Evolutionary conservation across 2,797 vertebrate genomes (phyloP).

Genomic region (Darevskia mixta): DNA sequence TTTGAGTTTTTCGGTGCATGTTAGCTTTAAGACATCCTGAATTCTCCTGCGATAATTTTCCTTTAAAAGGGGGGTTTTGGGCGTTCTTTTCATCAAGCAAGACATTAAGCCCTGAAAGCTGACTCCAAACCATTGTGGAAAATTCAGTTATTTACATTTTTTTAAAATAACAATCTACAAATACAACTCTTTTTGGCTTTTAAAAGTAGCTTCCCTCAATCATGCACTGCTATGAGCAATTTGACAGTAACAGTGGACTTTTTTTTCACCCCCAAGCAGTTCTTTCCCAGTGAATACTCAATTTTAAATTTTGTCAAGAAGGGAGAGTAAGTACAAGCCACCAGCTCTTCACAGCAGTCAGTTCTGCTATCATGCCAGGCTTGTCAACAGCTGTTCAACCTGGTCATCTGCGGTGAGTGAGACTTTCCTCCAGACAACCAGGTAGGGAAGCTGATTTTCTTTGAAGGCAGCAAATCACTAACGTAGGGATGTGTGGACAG

Average conservation of each 20-base stretch:
- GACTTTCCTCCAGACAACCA: neutral
- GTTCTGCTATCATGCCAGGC: neutral
- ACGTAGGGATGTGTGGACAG: too few species aligned
- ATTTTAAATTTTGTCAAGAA: conserved; percentile 42
- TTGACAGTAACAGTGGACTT: conserved; percentile 68
- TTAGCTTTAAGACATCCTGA: conserved; percentile 96
- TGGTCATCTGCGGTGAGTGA: neutral
- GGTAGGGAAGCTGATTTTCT: neutral
- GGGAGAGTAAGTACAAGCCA: conserved; percentile 46
- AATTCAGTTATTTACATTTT: conserved; percentile 92
- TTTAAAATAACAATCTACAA: conserved; percentile 83
- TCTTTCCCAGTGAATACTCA: conserved; percentile 57
- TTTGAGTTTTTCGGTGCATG: conserved; percentile 91
- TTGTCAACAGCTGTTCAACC: neutral
- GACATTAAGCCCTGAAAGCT: conserved; percentile 89
- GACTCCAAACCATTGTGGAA: conserved; percentile 94
- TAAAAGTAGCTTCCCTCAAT: conserved; percentile 71
- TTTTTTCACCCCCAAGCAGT: conserved; percentile 84
- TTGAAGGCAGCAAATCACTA: neutral
- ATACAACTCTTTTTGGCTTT: conserved; percentile 73
- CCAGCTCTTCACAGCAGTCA: conserved; percentile 1
- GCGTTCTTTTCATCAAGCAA: conserved; percentile 91
- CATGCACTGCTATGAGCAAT: conserved; percentile 76
- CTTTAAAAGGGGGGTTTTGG: conserved; percentile 90
- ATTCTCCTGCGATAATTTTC: conserved; percentile 97